Evolutionary conservation across 2,113 vertebrate genomes (phyloP).

Genomic region (Serinus canaria): DNA sequence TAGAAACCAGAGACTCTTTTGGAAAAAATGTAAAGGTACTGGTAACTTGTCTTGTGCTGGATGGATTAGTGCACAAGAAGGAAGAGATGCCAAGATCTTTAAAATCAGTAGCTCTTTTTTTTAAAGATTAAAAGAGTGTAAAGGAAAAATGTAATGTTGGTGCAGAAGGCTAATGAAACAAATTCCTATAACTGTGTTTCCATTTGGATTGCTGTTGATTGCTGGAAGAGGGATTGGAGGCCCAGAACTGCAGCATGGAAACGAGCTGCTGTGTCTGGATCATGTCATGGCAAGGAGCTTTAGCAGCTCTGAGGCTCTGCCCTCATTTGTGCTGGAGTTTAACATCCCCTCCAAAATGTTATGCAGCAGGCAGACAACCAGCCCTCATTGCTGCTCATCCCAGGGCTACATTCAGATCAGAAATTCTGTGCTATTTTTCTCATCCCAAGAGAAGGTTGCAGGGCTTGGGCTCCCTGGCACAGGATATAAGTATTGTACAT

Average conservation of each 20-base stretch:
- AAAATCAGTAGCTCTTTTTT: not conserved
- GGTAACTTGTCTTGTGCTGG: not conserved
- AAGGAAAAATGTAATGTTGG: not conserved
- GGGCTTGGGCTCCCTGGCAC: not conserved
- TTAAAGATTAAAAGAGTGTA: not conserved
- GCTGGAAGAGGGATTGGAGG: not conserved
- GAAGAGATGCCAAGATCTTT: not conserved
- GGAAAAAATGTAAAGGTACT: not conserved
- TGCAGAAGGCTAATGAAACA: not conserved
- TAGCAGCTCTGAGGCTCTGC: not conserved
- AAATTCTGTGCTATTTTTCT: not conserved
- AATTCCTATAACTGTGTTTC: not conserved
- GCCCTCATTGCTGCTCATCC: not conserved
- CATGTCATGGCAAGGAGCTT: not conserved
- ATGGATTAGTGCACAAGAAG: not conserved
- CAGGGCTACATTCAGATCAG: not conserved
- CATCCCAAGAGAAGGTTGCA: not conserved
- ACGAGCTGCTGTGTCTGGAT: not conserved
- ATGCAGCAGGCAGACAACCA: not conserved
- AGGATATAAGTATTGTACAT: rapidly evolving
- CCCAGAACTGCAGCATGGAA: not conserved
- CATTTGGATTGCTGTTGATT: not conserved
- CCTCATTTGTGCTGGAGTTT: not conserved
- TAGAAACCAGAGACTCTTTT: not conserved
- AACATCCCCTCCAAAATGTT: not conserved